phyloP scores from a whole-genome alignment of 2,113 vertebrate species.

The Salvelinus sp. region DNA sequence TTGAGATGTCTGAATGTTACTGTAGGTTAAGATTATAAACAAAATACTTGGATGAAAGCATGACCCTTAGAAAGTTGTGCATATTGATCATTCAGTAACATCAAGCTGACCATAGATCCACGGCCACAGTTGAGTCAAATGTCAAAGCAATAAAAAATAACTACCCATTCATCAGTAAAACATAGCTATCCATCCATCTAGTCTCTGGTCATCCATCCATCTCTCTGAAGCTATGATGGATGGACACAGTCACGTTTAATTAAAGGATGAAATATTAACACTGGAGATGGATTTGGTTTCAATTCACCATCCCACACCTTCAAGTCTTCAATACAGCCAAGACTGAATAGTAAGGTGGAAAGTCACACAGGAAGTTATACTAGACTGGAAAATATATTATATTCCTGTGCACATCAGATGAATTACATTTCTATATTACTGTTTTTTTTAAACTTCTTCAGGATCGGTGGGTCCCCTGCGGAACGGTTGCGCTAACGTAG shows the following conservation, averaged over 20 bases:
- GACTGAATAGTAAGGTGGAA: background rate
- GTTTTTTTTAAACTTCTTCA: background rate
- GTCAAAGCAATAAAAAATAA: conserved; percentile 69
- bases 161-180: conserved; percentile 70
- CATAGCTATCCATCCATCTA: conserved; percentile 23
- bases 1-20: background rate
- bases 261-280: conserved; percentile 66
- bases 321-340: background rate
- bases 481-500: no score
- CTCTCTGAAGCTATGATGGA: conserved; percentile 59
- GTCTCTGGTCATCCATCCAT: conserved; percentile 48
- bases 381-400: background rate
- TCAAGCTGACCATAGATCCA: background rate
- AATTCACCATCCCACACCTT: conserved; percentile 59
- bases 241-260: conserved; percentile 64
- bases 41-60: background rate
- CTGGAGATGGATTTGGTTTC: conserved; percentile 54
- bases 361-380: background rate
- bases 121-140: conserved; percentile 60
- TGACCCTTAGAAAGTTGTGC: no score
- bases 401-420: no score
- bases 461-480: no score
- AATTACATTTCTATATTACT: background rate
- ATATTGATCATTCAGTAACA: background rate
- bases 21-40: background rate